Percentiles rank a stretch among this genome's conserved stretches.
Evolutionary conservation across 2,888 invertebrate species (phyloP).

Genomic region (Plutella xylostella): DNA sequence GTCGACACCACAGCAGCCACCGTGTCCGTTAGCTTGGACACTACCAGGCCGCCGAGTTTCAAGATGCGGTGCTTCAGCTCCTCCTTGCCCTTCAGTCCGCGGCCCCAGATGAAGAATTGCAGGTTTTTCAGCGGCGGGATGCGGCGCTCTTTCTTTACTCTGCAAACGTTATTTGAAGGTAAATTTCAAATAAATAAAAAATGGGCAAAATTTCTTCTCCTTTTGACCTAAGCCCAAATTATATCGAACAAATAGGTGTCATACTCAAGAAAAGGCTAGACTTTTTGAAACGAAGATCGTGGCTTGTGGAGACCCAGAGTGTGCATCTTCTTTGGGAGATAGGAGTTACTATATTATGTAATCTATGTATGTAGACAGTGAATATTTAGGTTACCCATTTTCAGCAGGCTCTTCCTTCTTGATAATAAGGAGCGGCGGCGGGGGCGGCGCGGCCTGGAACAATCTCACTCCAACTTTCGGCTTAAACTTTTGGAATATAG

Average conservation of each 20-base stretch:
- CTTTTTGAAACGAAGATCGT: too few relatives aligned
- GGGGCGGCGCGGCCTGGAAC: constrained; percentile 51
- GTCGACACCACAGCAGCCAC: constrained; percentile 83
- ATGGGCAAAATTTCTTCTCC: too few relatives aligned
- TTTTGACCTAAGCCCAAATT: too few relatives aligned
- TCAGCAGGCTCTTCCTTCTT: constrained; percentile 62
- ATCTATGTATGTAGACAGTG: too few relatives aligned
- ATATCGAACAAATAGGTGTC: too few relatives aligned
- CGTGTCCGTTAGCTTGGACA: constrained; percentile 71
- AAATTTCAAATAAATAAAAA: too few relatives aligned
- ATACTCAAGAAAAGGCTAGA: too few relatives aligned
- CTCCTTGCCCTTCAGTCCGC: constrained; percentile 66
- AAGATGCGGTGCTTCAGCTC: constrained; percentile 76
- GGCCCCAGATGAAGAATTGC: constrained; percentile 78
- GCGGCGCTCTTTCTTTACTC: constrained; percentile 75
- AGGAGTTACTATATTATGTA: too few relatives aligned
- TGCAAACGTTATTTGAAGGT: constrained; percentile 20
- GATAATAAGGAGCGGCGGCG: constrained; percentile 33
- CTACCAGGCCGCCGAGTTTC: constrained; percentile 81
- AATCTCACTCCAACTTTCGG: constrained; percentile 68
- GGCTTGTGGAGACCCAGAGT: too few relatives aligned
- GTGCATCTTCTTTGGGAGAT: too few relatives aligned
- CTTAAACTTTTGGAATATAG: constrained; percentile 73
- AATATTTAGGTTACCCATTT: constrained; percentile 25
- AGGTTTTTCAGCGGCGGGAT: constrained; percentile 80